Evolutionary conservation across 2,113 vertebrate genomes (phyloP), one percentile per base, ranked within the genome.

Genomic region (Rhinolophus ferrumequinum): DNA sequence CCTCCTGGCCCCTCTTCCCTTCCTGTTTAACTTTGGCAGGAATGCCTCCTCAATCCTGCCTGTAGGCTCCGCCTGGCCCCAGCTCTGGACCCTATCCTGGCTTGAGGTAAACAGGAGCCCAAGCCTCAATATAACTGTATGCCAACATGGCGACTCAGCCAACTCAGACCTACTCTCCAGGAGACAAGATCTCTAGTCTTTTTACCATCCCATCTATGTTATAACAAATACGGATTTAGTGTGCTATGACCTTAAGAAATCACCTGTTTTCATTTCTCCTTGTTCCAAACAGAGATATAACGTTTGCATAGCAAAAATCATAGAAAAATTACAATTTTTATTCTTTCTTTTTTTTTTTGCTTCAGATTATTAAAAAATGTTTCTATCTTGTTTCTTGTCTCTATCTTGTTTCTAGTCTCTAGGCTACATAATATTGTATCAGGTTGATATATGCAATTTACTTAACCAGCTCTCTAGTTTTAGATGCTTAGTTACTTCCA

Each of bases 391-490:
- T 88, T 64, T 16, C 47, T 50, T 12, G 47, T 50, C 11, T 50
- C 41, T 44, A 44, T 44, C 41, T 44, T 44, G 41, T 44, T 44
- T 30, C 30, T 85, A 67, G 30, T 84, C n/a, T 62, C 41, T 44
- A 44, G 41, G 44, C 26, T 50, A 11, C 28, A 76, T 41, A 47
- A 50, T 92, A 79, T 69, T 90, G 35, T 28, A 26, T 35, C 44
- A 28, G 75, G 44, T 44, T 62, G 30, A 38, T 18, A 41, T 14
- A 38, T 14, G 85, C 30, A 72, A n/a, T 72, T 77, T 70, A 75
- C 13, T 81, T 91, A 91, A 62, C 11, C 30, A 44, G n/a, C 54
- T 93, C 41, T 64, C 47, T 94, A 33, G 52, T 93, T 94, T 86
- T 33, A 13, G 28, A 94, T 44, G 52, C 21, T 28, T 54, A 91